phyloP scores from a whole-genome alignment of 1,140 invertebrate genomes.

The Heterodera schachtii region DNA sequence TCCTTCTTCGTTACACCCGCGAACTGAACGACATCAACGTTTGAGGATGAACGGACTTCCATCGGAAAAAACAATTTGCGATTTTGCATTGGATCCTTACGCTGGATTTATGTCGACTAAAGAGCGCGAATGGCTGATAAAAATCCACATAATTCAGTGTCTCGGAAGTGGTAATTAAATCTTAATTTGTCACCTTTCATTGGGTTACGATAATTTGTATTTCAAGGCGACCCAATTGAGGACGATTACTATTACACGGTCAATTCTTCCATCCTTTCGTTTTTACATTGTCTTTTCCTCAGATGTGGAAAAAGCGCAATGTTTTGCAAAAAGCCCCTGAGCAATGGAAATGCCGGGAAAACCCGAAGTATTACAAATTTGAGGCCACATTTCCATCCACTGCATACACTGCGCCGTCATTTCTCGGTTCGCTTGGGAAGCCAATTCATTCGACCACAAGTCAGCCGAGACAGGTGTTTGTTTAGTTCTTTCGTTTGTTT shows the following conservation, averaged over 20 bases:
- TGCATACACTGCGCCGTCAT: conserved; percentile 46
- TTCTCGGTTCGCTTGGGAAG: conserved; percentile 52
- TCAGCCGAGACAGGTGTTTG: conserved; percentile 52
- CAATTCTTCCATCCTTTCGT: conserved; percentile 23
- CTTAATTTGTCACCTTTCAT: neutral
- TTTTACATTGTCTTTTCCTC: conserved; percentile 31
- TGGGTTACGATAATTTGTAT: neutral
- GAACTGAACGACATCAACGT: neutral
- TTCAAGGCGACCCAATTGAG: conserved; percentile 49
- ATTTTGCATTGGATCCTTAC: conserved; percentile 64
- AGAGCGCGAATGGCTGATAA: conserved; percentile 64
- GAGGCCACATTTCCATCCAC: conserved; percentile 51
- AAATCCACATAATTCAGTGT: conserved; percentile 63
- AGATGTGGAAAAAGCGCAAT: conserved; percentile 58
- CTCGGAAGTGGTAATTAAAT: conserved; percentile 40
- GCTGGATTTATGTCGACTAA: conserved; percentile 64
- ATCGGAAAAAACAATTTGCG: conserved; percentile 53
- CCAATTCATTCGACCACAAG: conserved; percentile 50
- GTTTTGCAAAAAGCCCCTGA: conserved; percentile 46
- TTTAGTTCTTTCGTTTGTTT: neutral
- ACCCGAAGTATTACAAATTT: conserved; percentile 55
- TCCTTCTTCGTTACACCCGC: conserved; percentile 20
- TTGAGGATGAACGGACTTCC: conserved; percentile 32
- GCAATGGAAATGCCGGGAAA: conserved; percentile 38
- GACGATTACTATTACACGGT: conserved; percentile 65